Conservation (phyloP, 2,797 vertebrate species). For the Myotis pilosus region DNA sequence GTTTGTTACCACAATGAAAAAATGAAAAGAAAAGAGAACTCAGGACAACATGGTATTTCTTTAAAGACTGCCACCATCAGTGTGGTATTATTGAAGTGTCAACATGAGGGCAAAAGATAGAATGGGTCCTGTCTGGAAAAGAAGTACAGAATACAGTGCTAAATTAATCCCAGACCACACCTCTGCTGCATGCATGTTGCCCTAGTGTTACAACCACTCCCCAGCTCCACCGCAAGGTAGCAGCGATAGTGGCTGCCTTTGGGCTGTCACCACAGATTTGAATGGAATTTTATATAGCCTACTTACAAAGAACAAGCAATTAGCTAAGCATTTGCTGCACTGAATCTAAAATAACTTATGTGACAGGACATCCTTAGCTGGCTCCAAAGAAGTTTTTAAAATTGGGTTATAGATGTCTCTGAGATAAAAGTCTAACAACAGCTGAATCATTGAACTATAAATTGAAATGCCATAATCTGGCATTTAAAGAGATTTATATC, state of each 20-base stretch:
- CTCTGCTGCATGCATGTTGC: neutral
- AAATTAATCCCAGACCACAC: constrained; percentile 22
- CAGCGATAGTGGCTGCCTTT: neutral
- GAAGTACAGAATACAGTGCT: neutral
- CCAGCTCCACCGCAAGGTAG: neutral
- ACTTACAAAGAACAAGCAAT: constrained; percentile 44
- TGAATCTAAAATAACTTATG: constrained; percentile 48
- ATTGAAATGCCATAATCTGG: neutral
- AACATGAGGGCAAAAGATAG: neutral
- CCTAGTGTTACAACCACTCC: neutral
- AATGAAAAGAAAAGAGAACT: neutral
- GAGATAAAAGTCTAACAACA: constrained; percentile 18
- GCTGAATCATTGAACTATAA: constrained; percentile 38
- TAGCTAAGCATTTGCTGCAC: constrained; percentile 24
- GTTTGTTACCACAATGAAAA: neutral
- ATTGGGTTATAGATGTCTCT: constrained; percentile 42
- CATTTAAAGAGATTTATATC: constrained; percentile 37
- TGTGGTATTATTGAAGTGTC: neutral
- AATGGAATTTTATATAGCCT: constrained; percentile 24
- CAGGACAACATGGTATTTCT: neutral
- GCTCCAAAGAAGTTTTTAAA: constrained; percentile 56
- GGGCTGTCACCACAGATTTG: neutral
- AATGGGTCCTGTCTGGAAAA: neutral
- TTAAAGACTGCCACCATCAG: neutral
- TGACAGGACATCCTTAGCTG: neutral